Evolutionary conservation across 2,797 vertebrate genomes (phyloP).

Genomic region (Rhadinocentrus ornatus): DNA sequence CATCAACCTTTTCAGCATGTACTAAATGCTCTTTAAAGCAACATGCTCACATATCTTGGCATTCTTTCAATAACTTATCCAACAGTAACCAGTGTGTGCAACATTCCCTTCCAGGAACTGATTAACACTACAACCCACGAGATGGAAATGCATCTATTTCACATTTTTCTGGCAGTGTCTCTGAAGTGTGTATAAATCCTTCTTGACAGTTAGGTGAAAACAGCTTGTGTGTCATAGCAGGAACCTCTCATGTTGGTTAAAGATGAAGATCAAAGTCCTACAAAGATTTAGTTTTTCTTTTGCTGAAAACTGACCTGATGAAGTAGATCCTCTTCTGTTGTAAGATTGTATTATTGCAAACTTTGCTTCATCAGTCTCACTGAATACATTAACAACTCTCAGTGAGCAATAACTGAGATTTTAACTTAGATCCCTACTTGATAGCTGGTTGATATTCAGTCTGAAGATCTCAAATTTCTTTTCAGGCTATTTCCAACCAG

Average conservation of each 20-base stretch:
- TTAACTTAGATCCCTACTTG: neutral
- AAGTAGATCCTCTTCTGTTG: constrained; percentile 52
- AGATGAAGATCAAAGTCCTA: constrained; percentile 63
- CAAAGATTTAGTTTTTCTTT: constrained; percentile 21
- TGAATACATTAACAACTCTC: constrained; percentile 35
- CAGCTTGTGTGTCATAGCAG: constrained; percentile 57
- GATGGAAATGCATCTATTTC: constrained; percentile 47
- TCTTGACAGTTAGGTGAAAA: constrained; percentile 64
- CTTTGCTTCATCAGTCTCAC: constrained; percentile 49
- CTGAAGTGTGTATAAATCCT: constrained; percentile 58
- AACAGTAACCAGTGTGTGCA: constrained; percentile 18
- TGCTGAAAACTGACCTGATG: constrained; percentile 11
- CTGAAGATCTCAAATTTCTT: neutral
- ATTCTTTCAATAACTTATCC: constrained; percentile 18
- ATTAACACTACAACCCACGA: constrained; percentile 50
- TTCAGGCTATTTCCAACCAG: neutral
- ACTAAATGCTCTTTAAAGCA: constrained; percentile 17
- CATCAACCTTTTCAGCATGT: neutral
- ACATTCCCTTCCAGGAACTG: constrained; percentile 44
- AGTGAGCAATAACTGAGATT: neutral
- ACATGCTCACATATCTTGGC: constrained; percentile 22
- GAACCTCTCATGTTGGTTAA: constrained; percentile 57
- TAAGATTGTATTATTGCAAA: constrained; percentile 46
- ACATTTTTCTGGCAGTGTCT: constrained; percentile 49
- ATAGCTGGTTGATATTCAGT: neutral